These are phyloP conservation scores for Drosophila fungiperda DNA, from an alignment of 2,888 invertebrate species.

Conservation along the genomic window DNA sequence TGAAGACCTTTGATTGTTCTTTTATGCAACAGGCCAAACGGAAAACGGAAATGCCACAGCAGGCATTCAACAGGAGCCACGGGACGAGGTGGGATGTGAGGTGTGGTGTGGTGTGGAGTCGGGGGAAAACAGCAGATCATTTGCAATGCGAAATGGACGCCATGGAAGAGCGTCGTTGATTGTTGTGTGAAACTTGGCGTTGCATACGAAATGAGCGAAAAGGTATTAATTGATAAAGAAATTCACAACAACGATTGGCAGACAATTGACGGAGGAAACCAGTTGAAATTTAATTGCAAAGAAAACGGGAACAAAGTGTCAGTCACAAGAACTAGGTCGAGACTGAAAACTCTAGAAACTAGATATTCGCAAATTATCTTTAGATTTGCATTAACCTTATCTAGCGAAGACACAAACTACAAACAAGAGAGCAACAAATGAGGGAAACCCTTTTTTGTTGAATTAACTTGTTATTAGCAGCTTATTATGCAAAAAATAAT, in stretches of 20 bases:
- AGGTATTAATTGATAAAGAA: constrained; percentile 54
- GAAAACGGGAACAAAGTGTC: constrained; percentile 22
- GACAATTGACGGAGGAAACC: constrained; percentile 16
- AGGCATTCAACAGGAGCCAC: constrained; percentile 24
- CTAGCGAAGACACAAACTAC: constrained; percentile 25
- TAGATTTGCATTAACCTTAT: constrained; percentile 4
- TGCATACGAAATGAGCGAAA: constrained; percentile 65
- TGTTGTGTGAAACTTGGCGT: constrained; percentile 66
- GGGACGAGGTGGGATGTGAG: not conserved
- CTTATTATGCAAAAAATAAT: not conserved
- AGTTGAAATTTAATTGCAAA: constrained; percentile 40
- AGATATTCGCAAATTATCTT: constrained; percentile 19
- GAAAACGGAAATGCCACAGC: constrained; percentile 67
- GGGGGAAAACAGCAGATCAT: constrained; percentile 46
- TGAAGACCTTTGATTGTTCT: constrained; percentile 71
- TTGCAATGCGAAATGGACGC: constrained; percentile 59
- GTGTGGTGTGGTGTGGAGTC: not conserved
- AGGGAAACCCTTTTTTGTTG: not conserved
- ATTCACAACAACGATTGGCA: constrained; percentile 41
- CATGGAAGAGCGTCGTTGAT: constrained; percentile 61
- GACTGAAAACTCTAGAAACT: constrained; percentile 17
- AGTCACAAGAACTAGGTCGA: constrained; percentile 3
- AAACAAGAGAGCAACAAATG: not conserved
- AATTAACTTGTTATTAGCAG: not conserved
- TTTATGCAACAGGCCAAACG: constrained; percentile 73